These are phyloP conservation scores for Lasioglossum calceatum DNA, from an alignment of 2,888 invertebrate genomes.

Conservation along the genomic window DNA sequence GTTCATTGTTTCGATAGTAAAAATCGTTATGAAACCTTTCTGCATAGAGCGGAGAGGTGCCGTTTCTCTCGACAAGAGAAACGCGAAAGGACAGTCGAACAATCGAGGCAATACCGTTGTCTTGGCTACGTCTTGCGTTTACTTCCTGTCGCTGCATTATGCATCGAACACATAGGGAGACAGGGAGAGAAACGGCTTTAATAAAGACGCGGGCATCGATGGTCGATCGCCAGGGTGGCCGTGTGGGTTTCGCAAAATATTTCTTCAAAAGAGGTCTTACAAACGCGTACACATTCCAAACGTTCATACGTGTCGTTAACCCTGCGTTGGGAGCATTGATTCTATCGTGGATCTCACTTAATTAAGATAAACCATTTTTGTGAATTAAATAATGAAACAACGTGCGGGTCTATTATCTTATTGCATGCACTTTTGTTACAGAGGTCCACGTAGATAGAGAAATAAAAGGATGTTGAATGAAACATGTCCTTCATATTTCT, in stretches of 20 bases:
- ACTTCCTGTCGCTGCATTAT: conserved; percentile 42
- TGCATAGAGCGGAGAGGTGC: not conserved
- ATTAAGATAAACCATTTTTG: not conserved
- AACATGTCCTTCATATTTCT: not conserved
- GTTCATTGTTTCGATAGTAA: conserved; percentile 1
- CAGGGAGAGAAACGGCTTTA: not conserved
- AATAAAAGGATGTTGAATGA: too few species aligned
- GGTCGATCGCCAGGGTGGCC: conserved; percentile 30
- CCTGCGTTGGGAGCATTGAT: not conserved
- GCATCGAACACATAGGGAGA: not conserved
- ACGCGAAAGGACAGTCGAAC: conserved; percentile 23
- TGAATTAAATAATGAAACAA: not conserved
- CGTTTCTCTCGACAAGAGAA: not conserved
- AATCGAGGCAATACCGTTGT: conserved; percentile 44
- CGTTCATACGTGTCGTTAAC: not conserved
- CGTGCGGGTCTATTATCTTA: not conserved
- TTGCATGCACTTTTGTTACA: not conserved
- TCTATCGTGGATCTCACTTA: not conserved
- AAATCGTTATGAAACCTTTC: conserved; percentile 17
- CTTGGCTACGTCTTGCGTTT: conserved; percentile 34
- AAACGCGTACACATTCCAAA: not conserved
- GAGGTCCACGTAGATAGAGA: too few species aligned
- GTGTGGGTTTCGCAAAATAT: conserved; percentile 20
- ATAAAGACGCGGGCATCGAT: conserved; percentile 38
- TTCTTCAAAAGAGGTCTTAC: not conserved